Base-by-base conservation (phyloP, 2,888 invertebrate species). In the Myopa tessellatipennis region DNA sequence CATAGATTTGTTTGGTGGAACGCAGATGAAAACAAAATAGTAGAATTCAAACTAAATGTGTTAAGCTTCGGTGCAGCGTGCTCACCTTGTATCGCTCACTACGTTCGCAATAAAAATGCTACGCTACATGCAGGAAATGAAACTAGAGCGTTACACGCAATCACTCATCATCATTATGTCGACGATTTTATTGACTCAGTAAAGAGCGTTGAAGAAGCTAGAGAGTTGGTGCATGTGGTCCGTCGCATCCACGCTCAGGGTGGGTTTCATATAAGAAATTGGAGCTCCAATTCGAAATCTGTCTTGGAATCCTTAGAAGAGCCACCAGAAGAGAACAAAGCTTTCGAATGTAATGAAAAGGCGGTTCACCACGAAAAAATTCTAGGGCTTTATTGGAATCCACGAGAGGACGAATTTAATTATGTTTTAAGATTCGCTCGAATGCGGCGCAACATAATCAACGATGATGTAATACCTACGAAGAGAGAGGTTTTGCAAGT, bases 31-130 rank as follows among this genome's bases (percentile, higher is more conserved):
- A 10, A 3, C 4, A 26, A 5, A 8, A 77, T 78, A 5, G 73
- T 77, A 55, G 73, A 76, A 38, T 79, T 74, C 68, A 71, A 77
- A 77, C 78, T 78, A 71, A 3, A 34, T 7, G 74, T 77, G 0
- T 78, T 79, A 76, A 79, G 34, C 6, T 78, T 79, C 71, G 78
- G 74, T 18, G 80, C 79, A 61, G 60, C 77, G 16, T 80, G 77
- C 72, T 81, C 78, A 7, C 26, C 26, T 26, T 26, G 58, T 18
- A 5, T 18, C 58, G n/a, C n/a, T 12, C n/a, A 58, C 16, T 58
- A 58, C 18, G n/a, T 58, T 5, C 16, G 18, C 16, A 58, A 16
- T 5, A 12, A n/a, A 58, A 58, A 58, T 58, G 58, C 58, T 26
- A 4, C 4, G 50, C 10, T 14, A 8, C 69, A 69, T 26, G 26